phyloP scores from a whole-genome alignment of 37 sponge, comb jelly and placozoan genomes.

The Beroe forskalii region DNA sequence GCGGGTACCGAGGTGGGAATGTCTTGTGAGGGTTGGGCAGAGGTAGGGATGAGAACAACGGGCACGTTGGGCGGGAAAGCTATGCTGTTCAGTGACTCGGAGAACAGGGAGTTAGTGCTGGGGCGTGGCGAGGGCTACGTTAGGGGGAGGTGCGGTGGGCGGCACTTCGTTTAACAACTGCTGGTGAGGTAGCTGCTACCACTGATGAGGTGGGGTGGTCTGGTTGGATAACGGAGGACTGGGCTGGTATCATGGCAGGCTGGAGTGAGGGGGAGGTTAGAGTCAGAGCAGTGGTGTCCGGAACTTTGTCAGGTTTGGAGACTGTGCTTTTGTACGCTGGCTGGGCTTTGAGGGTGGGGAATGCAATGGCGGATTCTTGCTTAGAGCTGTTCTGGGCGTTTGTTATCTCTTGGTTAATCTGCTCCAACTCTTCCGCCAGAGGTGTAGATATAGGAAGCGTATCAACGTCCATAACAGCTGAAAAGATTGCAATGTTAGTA shows the following conservation, averaged over 20 bases:
- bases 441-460: not conserved
- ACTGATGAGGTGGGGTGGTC: no score
- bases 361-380: not conserved
- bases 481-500: no score
- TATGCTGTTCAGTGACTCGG: not conserved
- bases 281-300: not conserved
- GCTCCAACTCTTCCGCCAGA: slow-evolving; percentile 20
- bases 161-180: no score
- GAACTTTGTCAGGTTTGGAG: not conserved
- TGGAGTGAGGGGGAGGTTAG: not conserved
- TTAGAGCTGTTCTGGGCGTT: slow-evolving; percentile 38
- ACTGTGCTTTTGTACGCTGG: not conserved
- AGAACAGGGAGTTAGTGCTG: not conserved
- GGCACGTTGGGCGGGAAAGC: slow-evolving; percentile 14
- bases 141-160: no score
- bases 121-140: no score
- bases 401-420: slow-evolving; percentile 50
- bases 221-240: not conserved
- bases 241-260: not conserved
- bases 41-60: not conserved
- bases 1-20: not conserved
- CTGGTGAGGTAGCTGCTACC: no score
- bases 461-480: slow-evolving; percentile 22
- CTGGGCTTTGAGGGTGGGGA: not conserved
- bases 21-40: slow-evolving; percentile 12